phyloP scores from a whole-genome alignment of 2,888 invertebrate species.

The Galerucella nymphaeae region DNA sequence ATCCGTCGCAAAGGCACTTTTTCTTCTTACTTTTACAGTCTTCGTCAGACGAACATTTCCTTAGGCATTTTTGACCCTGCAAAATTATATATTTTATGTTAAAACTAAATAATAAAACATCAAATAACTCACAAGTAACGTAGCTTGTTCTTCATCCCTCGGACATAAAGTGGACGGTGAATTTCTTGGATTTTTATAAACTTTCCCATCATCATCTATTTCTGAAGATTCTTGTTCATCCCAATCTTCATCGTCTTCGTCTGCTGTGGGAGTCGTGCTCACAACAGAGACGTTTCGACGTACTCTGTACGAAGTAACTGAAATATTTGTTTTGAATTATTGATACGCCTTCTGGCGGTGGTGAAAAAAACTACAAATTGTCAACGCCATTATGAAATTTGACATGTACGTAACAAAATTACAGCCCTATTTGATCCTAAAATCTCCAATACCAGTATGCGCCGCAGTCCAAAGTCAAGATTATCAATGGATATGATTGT shows the following conservation, averaged over 20 bases:
- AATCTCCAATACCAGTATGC: not conserved
- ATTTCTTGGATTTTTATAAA: constrained; percentile 90
- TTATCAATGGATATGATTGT: not conserved
- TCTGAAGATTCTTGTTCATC: constrained; percentile 67
- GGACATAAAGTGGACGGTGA: constrained; percentile 89
- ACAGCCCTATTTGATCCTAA: not conserved
- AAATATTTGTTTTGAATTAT: not conserved
- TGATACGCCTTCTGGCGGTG: no score
- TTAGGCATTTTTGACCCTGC: constrained; percentile 86
- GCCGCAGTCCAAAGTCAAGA: not conserved
- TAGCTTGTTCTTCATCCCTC: constrained; percentile 86
- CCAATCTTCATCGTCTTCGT: constrained; percentile 67
- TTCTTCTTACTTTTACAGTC: constrained; percentile 98
- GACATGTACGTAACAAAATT: not conserved
- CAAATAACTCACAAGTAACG: constrained; percentile 70
- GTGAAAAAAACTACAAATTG: not conserved
- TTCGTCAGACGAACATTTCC: constrained; percentile 92
- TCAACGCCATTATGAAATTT: not conserved
- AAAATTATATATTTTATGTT: not conserved
- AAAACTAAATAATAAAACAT: constrained; percentile 6
- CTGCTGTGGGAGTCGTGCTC: constrained; percentile 67
- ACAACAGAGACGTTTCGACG: constrained; percentile 26
- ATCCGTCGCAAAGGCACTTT: constrained; percentile 96
- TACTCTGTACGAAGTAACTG: constrained; percentile 32
- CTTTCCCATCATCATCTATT: constrained; percentile 82